Percentiles rank a stretch among this genome's conserved stretches.
phyloP scores from a whole-genome alignment of 1,140 invertebrate species.

The Episyrphus balteatus region DNA sequence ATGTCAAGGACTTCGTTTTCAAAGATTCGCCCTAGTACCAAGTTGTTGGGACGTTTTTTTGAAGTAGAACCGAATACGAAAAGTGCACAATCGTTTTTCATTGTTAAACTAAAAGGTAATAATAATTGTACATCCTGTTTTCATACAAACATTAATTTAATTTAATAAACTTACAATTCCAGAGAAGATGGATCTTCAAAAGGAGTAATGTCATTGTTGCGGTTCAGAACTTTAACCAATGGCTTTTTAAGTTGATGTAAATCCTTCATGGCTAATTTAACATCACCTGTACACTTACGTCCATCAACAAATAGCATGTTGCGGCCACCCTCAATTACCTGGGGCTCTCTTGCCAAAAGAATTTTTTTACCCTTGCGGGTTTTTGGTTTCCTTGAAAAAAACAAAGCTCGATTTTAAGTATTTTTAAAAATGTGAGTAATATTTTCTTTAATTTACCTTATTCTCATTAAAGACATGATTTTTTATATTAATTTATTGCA shows the following conservation, averaged over 20 bases:
- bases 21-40: constrained; percentile 81
- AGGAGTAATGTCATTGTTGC: constrained; percentile 74
- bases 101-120: constrained; percentile 49
- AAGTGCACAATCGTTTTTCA: constrained; percentile 77
- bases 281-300: constrained; percentile 64
- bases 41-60: constrained; percentile 91
- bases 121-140: background rate
- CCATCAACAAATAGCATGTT: constrained; percentile 77
- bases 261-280: constrained; percentile 74
- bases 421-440: no score
- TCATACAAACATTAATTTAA: background rate
- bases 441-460: constrained; percentile 15
- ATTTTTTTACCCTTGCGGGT: constrained; percentile 80
- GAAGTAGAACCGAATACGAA: constrained; percentile 85
- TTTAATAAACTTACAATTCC: constrained; percentile 49
- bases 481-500: background rate
- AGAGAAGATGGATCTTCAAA: constrained; percentile 75
- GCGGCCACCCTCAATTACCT: constrained; percentile 82
- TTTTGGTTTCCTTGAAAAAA: constrained; percentile 56
- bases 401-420: background rate
- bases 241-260: constrained; percentile 81
- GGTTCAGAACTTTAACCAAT: constrained; percentile 59
- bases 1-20: constrained; percentile 89
- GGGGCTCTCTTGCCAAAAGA: constrained; percentile 69
- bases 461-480: constrained; percentile 28